Percentiles rank a stretch among this genome's conserved stretches.
Evolutionary conservation across 2,888 invertebrate genomes (phyloP).

Genomic region (Eupithecia tripunctaria): DNA sequence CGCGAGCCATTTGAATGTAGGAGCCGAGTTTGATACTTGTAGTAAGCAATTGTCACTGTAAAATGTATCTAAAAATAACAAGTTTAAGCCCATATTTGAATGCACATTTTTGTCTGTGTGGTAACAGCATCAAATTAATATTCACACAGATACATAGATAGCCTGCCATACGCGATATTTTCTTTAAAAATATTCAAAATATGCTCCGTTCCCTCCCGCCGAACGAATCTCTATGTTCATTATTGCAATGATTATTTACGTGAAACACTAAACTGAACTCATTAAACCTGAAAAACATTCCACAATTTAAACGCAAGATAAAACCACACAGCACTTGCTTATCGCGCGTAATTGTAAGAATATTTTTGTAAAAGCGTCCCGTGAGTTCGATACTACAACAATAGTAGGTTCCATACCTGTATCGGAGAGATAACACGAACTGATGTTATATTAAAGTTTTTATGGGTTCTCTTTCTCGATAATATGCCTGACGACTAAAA

Average conservation of each 20-base stretch:
- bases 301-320: constrained; percentile 14
- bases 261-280: constrained; percentile 1
- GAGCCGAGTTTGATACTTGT: too few species aligned
- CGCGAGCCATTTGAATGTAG: too few species aligned
- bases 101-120: not conserved
- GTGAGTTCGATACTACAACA: constrained; percentile 19
- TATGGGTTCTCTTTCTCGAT: not conserved
- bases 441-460: constrained; percentile 3
- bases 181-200: not conserved
- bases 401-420: not conserved
- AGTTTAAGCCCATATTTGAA: too few species aligned
- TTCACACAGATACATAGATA: too few species aligned
- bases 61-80: too few species aligned
- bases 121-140: too few species aligned
- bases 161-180: not conserved
- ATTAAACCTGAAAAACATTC: constrained; percentile 3
- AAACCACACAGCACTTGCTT: constrained; percentile 19
- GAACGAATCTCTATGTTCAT: not conserved
- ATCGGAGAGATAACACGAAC: not conserved
- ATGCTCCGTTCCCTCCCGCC: not conserved
- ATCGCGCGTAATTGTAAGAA: constrained; percentile 28
- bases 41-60: too few species aligned
- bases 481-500: too few species aligned
- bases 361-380: constrained; percentile 28
- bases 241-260: not conserved